phyloP scores from a whole-genome alignment of 2,113 vertebrate species.

The Albula glossodonta region DNA sequence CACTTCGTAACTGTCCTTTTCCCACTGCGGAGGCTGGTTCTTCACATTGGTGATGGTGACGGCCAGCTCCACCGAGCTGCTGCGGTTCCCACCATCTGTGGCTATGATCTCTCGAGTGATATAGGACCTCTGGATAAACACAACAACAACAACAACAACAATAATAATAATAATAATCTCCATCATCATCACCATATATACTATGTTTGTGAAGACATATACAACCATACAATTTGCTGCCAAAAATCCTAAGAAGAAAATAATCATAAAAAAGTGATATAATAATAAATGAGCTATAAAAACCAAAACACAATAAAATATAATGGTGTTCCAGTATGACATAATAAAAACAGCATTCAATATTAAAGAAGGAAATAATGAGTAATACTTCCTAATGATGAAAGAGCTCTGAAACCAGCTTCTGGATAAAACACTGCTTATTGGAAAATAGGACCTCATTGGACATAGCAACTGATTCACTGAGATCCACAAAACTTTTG shows the following conservation, averaged over 20 bases:
- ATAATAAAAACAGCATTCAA: too few relatives aligned
- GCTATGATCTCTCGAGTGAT: slow-evolving; percentile 77
- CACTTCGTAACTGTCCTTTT: slow-evolving; percentile 75
- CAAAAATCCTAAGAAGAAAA: too few relatives aligned
- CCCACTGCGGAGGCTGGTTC: slow-evolving; percentile 86
- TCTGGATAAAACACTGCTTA: neutral
- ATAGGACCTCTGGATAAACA: slow-evolving; percentile 66
- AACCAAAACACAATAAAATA: too few relatives aligned
- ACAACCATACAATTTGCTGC: too few relatives aligned
- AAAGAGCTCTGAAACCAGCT: neutral
- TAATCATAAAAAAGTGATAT: too few relatives aligned
- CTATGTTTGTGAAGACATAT: too few relatives aligned
- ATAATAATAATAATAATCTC: too few relatives aligned
- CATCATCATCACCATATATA: too few relatives aligned
- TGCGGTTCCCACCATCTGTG: slow-evolving; percentile 80
- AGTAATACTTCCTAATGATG: too few relatives aligned
- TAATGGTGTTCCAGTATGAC: too few relatives aligned
- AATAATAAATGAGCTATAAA: too few relatives aligned
- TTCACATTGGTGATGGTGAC: slow-evolving; percentile 81
- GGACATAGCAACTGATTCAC: slow-evolving; percentile 23
- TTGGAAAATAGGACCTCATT: neutral
- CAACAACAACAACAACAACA: neutral
- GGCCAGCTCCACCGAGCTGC: slow-evolving; percentile 75
- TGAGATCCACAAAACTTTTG: neutral
- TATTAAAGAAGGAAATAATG: too few relatives aligned